Evolutionary conservation across 2,888 invertebrate genomes (phyloP), one percentile per base, ranked within the genome.

Genomic region (Hypselothyrea guttata): DNA sequence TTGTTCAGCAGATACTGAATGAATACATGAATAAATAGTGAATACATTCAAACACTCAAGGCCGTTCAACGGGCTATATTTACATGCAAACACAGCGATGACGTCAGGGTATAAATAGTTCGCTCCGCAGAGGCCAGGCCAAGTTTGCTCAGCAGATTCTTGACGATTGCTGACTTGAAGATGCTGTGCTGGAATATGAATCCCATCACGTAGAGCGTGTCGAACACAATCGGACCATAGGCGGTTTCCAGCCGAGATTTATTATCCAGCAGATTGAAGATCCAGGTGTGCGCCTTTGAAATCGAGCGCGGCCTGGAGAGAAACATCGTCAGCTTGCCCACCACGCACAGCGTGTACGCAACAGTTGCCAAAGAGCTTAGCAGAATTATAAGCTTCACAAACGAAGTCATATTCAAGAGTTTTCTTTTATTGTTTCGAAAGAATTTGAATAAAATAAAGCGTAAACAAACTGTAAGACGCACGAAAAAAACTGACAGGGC

Each of bases 141-240:
- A 18, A 91, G 69, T 42, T 87, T 90, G 41, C 86, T 62, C 57
- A 92, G 86, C 15, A 91, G 62, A 41, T 88, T 81, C 81, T 92
- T 93, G 1, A 91, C 74, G 27, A 86, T 58, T 1, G 88, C 86
- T 41, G 90, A 90, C 51, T 92, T 91, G 90, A 93, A 90, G 28
- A 91, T 75, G 15, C 93, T 92, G 73, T 93, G 93, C 84, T 92
- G 92, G 3, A 93, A 83, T 56, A 93, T 91, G 75, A 93, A 93
- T 5, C 88, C 70, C 58, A 90, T 90, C 31, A 93, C 60, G 15
- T 92, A 90, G 7, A 89, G 84, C 33, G 91, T 91, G 70, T 93
- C 89, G 13, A 89, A 81, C 0, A 92, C 87, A 40, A 90, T 84
- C 8, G 90, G 86, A 1, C 90, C 84, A 78, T 89, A 90, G 13